phyloP scores from a whole-genome alignment of 2,113 vertebrate genomes.

The Leucopsar rothschildi region DNA sequence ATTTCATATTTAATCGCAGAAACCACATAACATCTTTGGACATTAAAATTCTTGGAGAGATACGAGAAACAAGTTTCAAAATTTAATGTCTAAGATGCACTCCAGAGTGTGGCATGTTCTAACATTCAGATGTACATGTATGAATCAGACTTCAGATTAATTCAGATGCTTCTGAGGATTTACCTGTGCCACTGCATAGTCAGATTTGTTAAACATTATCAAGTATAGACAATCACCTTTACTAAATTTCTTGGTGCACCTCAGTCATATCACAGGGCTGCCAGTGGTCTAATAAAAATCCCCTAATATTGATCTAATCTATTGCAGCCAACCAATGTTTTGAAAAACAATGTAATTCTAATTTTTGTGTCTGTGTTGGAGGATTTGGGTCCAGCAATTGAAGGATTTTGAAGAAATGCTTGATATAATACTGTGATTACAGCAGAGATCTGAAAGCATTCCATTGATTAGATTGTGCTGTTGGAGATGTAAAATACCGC shows the following conservation, averaged over 20 bases:
- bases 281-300: background rate
- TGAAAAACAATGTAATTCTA: background rate
- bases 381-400: background rate
- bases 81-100: background rate
- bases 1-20: background rate
- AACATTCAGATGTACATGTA: background rate
- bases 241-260: background rate
- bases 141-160: background rate
- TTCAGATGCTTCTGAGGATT: background rate
- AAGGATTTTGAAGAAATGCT: background rate
- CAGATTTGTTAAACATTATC: background rate
- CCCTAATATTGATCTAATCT: background rate
- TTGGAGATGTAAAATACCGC: background rate
- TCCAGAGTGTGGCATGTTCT: background rate
- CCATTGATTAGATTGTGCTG: background rate
- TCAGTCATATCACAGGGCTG: background rate
- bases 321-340: background rate
- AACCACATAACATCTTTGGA: background rate
- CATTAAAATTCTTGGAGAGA: background rate
- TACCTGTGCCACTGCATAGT: background rate
- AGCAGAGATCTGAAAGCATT: background rate
- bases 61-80: background rate
- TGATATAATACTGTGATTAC: background rate
- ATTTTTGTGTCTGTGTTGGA: background rate
- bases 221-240: background rate